Base-by-base conservation (phyloP, 2,113 vertebrate species). In the Syngnathoides biaculeatus region DNA sequence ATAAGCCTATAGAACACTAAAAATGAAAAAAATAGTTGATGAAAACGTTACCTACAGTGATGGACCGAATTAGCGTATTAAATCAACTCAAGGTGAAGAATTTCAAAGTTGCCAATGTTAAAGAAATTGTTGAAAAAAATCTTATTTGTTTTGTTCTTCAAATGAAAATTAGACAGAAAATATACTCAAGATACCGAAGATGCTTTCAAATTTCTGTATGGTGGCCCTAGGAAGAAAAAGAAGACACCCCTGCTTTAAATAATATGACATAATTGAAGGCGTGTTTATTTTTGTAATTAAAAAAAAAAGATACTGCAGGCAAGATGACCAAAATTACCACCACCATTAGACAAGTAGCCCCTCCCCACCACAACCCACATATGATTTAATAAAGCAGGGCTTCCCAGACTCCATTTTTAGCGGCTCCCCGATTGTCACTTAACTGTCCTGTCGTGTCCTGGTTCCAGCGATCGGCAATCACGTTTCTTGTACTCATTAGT, bases 311-410 rank as follows among this genome's bases (percentile, higher is more conserved):
- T 75, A 64, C 81, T 78, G 77, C 72, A 2, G 79, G 84, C 81
- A 89, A 78, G 45, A 82, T 79, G 74, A 75, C 74, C 64, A 68
- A 59, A 73, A 72, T 48, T 64, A 64, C 83, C 78, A 69, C 70
- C 82, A 85, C 79, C 39, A 40, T 57, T 74, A 71, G 68, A 72
- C 47, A 72, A 62, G 43, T 58, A 45, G 45, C 71, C 80, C 50
- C 58, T n/a, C 9, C 20, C 6, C 2, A 10, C 45, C 19, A 6
- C 15, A 19, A 5, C 19, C 15, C 15, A 6, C 55, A 30, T 27
- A 14, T 57, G 26, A 57, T 24, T 52, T 9, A 24, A 24, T 24
- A 55, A 55, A 55, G 26, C 55, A 30, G 55, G 55, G 26, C 26
- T 57, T 57, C 55, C 55, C 55, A 57, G 30, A 57, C 26, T 15